phyloP scores from a whole-genome alignment of 2,113 vertebrate genomes.

The Halichoeres trimaculatus region DNA sequence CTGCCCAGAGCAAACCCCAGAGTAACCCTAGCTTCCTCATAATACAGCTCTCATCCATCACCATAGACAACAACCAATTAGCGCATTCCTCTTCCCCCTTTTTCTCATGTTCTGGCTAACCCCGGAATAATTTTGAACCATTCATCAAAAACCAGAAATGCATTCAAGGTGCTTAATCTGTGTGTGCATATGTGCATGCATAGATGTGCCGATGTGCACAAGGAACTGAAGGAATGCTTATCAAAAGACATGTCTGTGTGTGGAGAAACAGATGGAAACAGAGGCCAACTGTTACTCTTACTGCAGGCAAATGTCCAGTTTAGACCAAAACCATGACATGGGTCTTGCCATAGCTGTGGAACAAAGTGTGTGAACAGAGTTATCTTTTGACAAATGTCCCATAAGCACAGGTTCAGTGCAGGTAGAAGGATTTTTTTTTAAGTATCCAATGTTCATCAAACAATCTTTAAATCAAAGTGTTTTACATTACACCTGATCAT shows the following conservation, averaged over 20 bases:
- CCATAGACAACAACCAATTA: slow-evolving; percentile 81
- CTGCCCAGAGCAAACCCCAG: slow-evolving; percentile 65
- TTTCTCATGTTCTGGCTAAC: slow-evolving; percentile 73
- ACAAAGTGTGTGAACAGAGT: not conserved
- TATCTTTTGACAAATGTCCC: slow-evolving; percentile 3
- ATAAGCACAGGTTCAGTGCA: not conserved
- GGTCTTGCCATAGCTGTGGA: too few species aligned
- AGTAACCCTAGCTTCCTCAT: slow-evolving; percentile 65
- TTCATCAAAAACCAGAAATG: slow-evolving; percentile 64
- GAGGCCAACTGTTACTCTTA: not conserved
- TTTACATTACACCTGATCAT: too few species aligned
- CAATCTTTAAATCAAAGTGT: not conserved
- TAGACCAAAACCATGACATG: too few species aligned
- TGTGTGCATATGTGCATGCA: slow-evolving; percentile 7
- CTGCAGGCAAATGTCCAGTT: not conserved
- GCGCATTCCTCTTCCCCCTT: slow-evolving; percentile 69
- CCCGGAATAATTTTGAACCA: slow-evolving; percentile 56
- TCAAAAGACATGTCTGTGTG: slow-evolving; percentile 39
- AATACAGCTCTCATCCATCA: slow-evolving; percentile 80
- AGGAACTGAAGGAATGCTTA: slow-evolving; percentile 58
- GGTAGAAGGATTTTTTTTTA: not conserved
- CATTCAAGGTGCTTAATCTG: slow-evolving; percentile 28
- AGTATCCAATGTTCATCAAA: not conserved
- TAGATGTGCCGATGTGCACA: slow-evolving; percentile 22
- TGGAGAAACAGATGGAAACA: slow-evolving; percentile 5